Evolutionary conservation across 1,140 invertebrate species (phyloP), one percentile per base, ranked within the genome.

Genomic region (Pseudoatta argentina): DNA sequence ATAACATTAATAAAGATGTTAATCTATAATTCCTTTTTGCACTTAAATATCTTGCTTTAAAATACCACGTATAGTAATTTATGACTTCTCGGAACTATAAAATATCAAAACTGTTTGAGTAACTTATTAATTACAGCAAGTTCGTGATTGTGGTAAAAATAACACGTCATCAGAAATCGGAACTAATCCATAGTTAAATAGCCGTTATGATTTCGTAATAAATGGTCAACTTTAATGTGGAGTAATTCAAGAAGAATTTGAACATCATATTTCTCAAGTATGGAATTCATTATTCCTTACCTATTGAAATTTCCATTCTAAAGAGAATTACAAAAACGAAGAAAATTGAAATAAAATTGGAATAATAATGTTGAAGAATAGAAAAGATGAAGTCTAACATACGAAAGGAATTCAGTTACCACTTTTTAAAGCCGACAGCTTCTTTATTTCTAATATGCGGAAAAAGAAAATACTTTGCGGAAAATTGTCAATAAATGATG

Each of bases 131-230:
- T 83, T 24, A 63, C 8, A 39, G 12, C 24, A 53, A 73, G 18
- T 72, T 72, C 18, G 5, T 75, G 39, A 39, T 48, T 27, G 39
- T 16, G 34, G 34, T 72, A 21, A 79, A 24, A 14, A 18, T 48
- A 82, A 83, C n/a, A 57, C 69, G 39, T 83, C 14, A 83, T 44
- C 67, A 27, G 69, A 73, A 69, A n/a, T 67, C 14, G 14, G 2
- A 1, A 73, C 79, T 83, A 75, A 83, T 75, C 55, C 69, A 21
- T 21, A 48, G 39, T 73, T 48, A 75, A 30, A 83, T 75, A 83
- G 12, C 39, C 27, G 0, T 55, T 57, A 57, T 14, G 27, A 4
- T 12, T 30, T 21, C 57, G 2, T n/a, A 30, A 61, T 34, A 0
- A 16, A 83, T 10, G 67, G 34, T 82, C 21, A 14, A 73, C 67